Evolutionary conservation across 2,113 vertebrate species (phyloP).

Genomic region (Tupaia tana): DNA sequence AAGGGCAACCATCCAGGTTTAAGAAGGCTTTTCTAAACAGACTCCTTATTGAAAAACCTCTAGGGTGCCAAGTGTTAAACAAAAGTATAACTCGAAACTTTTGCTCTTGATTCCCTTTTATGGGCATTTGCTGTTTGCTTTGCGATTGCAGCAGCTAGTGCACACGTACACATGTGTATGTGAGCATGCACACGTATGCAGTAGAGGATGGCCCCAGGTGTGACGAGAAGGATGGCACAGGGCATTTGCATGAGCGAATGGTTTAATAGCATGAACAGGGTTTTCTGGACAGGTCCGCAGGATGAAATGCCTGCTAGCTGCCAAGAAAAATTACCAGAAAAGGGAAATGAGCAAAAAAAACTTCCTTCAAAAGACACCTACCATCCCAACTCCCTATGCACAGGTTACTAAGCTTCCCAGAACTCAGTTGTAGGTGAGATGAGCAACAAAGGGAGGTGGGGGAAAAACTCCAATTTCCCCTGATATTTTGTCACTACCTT

Average conservation of each 20-base stretch:
- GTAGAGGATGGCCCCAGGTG: fast-evolving
- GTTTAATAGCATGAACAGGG: neutral
- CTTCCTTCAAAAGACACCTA: neutral
- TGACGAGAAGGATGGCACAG: fast-evolving
- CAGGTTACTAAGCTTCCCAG: fast-evolving
- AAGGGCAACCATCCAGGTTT: neutral
- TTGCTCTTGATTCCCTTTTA: neutral
- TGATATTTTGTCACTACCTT: neutral
- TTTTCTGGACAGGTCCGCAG: neutral
- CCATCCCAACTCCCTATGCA: fast-evolving
- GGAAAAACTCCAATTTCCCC: neutral
- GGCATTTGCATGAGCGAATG: neutral
- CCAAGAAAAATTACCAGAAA: neutral
- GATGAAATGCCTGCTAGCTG: neutral
- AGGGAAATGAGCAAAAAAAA: neutral
- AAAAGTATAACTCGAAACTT: neutral
- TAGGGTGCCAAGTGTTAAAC: neutral
- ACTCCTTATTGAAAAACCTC: neutral
- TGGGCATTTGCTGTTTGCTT: neutral
- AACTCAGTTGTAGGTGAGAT: neutral
- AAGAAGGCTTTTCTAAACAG: neutral
- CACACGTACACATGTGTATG: neutral
- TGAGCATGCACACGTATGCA: fast-evolving
- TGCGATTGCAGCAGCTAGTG: fast-evolving
- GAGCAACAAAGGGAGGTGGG: neutral